These are phyloP conservation scores for Barypeithes pellucidus DNA, from an alignment of 2,888 invertebrate species.

Conservation along the genomic window DNA sequence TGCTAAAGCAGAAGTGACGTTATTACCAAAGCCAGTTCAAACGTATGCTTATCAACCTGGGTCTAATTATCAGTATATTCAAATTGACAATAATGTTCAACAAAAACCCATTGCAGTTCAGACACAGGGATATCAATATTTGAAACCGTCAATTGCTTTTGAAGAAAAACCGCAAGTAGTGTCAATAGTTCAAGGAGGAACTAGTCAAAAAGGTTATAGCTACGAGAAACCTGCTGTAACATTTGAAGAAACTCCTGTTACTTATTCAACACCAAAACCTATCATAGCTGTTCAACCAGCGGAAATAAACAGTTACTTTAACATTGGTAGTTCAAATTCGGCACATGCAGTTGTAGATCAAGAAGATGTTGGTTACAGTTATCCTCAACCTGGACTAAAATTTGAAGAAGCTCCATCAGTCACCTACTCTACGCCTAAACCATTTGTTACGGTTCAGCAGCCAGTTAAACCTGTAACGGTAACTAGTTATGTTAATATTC, in stretches of 20 bases:
- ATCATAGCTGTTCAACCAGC: conserved; percentile 31
- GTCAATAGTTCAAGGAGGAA: conserved; percentile 16
- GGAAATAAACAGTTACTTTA: conserved; percentile 35
- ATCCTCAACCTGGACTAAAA: conserved; percentile 20
- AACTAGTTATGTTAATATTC: conserved; percentile 42
- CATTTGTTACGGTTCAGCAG: conserved; percentile 19
- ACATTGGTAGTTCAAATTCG: conserved; percentile 14
- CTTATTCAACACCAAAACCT: conserved; percentile 64
- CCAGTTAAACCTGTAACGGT: conserved; percentile 42
- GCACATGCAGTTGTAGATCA: conserved; percentile 18
- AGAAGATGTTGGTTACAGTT: conserved; percentile 11
- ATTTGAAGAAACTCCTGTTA: conserved; percentile 46
- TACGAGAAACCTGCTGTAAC: conserved; percentile 34
- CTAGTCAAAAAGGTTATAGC: conserved; percentile 12
- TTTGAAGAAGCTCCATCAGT: conserved; percentile 45
- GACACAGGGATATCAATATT: conserved; percentile 62
- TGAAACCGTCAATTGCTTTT: conserved; percentile 23
- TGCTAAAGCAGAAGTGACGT: conserved; percentile 16
- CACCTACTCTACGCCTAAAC: conserved; percentile 24
- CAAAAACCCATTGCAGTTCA: conserved; percentile 9
- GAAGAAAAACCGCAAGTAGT: conserved; percentile 21
- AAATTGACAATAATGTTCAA: conserved; percentile 22
- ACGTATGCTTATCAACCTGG: conserved; percentile 24
- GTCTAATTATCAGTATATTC: conserved; percentile 29
- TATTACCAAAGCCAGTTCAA: conserved; percentile 3